A percentile compares a stretch with the other conserved stretches of the same genome.
These are phyloP conservation scores for Lophotriccus pileatus DNA, from an alignment of 2,797 vertebrate species.

Conservation along the genomic window DNA sequence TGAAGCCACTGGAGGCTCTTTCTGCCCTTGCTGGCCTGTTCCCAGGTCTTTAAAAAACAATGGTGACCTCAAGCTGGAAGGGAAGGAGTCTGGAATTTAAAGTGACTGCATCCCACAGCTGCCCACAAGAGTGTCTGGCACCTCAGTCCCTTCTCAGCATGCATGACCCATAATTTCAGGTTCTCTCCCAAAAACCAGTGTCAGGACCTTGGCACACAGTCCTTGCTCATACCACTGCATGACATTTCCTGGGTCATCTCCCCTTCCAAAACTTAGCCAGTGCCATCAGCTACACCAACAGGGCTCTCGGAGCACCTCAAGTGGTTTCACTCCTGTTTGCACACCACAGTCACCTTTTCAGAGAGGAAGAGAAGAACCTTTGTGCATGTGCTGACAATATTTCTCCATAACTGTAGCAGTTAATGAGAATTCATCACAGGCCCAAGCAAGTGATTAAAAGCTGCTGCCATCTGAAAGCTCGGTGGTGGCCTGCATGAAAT, in stretches of 20 bases:
- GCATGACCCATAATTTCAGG: rapidly evolving
- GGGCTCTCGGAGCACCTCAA: background rate
- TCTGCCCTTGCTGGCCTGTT: background rate
- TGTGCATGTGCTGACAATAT: background rate
- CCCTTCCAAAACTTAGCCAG: background rate
- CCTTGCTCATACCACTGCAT: background rate
- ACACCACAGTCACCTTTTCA: background rate
- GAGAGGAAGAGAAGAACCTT: background rate
- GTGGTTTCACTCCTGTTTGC: background rate
- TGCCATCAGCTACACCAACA: background rate
- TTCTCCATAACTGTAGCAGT: background rate
- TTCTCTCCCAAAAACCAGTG: background rate
- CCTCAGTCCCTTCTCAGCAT: background rate
- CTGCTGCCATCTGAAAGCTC: conserved; percentile 19
- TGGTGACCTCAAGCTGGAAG: background rate
- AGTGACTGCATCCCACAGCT: background rate
- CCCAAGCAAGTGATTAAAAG: background rate
- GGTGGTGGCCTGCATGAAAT: background rate
- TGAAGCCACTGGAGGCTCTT: background rate
- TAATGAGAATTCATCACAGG: background rate
- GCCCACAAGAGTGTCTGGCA: background rate
- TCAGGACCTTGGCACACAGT: background rate
- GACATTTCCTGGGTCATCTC: background rate
- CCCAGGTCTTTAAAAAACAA: background rate
- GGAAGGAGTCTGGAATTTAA: background rate